Conservation (phyloP, 64 coral and sea anemone species). For the Montipora efflorescens region DNA sequence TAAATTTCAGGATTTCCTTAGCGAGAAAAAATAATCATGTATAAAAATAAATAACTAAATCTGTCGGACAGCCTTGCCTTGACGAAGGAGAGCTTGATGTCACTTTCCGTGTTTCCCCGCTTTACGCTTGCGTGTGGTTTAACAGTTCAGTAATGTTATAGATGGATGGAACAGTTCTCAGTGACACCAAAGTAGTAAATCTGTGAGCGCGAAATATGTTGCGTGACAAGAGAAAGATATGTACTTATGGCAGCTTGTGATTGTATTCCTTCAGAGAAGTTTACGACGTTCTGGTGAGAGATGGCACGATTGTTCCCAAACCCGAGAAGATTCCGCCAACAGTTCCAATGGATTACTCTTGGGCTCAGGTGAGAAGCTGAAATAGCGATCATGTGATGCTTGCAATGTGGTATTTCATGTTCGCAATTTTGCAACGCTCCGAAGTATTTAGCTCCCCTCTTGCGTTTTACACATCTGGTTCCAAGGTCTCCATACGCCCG, state of each 20-base stretch:
- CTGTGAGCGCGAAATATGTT: too few relatives aligned
- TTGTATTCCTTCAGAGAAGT: slow-evolving; percentile 67
- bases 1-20: too few relatives aligned
- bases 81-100: too few relatives aligned
- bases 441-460: too few relatives aligned
- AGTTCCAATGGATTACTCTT: slow-evolving; percentile 96
- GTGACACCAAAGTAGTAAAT: not conserved
- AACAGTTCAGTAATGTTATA: not conserved
- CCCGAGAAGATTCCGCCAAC: slow-evolving; percentile 87
- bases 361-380: slow-evolving; percentile 80
- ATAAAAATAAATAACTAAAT: too few relatives aligned
- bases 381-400: not conserved
- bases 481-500: too few relatives aligned
- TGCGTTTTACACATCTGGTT: too few relatives aligned
- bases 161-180: not conserved
- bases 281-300: slow-evolving; percentile 78
- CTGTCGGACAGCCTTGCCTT: too few relatives aligned
- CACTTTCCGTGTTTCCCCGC: not conserved
- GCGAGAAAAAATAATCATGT: too few relatives aligned
- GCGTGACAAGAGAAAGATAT: not conserved
- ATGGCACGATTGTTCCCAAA: slow-evolving; percentile 89
- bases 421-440: too few relatives aligned
- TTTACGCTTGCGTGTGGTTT: not conserved
- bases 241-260: not conserved
- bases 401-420: too few relatives aligned